phyloP scores from a whole-genome alignment of 2,113 vertebrate species.

The Tauraco erythrolophus region DNA sequence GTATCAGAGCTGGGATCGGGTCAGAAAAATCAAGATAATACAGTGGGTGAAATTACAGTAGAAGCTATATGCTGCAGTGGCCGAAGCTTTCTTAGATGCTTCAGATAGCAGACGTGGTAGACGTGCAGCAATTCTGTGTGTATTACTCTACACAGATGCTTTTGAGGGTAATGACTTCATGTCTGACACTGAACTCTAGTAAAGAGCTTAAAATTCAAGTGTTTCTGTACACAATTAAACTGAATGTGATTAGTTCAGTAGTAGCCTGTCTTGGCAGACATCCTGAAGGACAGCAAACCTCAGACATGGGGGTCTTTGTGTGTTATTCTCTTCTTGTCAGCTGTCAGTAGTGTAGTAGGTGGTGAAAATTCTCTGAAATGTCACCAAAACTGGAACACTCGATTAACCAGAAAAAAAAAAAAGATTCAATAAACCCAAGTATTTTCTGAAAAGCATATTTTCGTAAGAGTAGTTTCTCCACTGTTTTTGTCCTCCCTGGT shows the following conservation, averaged over 20 bases:
- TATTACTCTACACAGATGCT: background rate
- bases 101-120: background rate
- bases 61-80: background rate
- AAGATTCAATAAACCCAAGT: background rate
- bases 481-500: background rate
- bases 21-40: background rate
- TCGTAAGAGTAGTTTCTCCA: background rate
- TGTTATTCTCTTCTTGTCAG: background rate
- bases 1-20: background rate
- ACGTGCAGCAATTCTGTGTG: background rate
- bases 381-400: background rate
- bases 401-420: background rate
- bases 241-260: rapidly evolving
- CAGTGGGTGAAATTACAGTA: background rate
- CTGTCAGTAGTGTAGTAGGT: background rate
- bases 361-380: background rate
- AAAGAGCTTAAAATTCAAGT: background rate
- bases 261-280: background rate
- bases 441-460: background rate
- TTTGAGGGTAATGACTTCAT: background rate
- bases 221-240: background rate
- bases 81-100: background rate
- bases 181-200: background rate
- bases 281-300: background rate
- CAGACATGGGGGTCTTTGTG: background rate